Evolutionary conservation across 2,797 vertebrate species (phyloP).

Genomic region (Gadopsis bispinosus): DNA sequence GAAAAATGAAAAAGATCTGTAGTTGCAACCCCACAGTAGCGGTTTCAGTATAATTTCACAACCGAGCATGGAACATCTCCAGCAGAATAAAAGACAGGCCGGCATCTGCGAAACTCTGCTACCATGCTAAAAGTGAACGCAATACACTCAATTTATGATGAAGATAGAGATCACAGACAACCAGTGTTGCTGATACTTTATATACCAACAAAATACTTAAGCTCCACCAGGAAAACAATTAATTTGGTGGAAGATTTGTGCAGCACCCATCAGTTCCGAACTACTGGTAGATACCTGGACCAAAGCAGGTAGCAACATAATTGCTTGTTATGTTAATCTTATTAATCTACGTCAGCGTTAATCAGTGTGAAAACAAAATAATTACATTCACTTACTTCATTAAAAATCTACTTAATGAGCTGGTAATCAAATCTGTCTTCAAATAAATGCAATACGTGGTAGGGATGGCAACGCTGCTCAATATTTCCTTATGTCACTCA

Average conservation of each 20-base stretch:
- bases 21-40: neutral
- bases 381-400: conserved; percentile 35
- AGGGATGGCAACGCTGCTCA: neutral
- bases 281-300: neutral
- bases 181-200: neutral
- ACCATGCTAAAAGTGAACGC: too few species aligned
- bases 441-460: conserved; percentile 6
- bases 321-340: conserved; percentile 22
- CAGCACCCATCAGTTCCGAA: neutral
- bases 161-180: neutral
- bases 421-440: conserved; percentile 30
- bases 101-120: neutral
- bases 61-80: neutral
- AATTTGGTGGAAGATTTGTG: neutral
- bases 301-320: neutral
- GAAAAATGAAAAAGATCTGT: neutral
- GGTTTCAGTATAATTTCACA: neutral
- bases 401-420: conserved; percentile 37
- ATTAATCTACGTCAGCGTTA: conserved; percentile 21
- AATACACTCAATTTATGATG: neutral
- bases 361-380: conserved; percentile 31
- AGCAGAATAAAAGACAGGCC: neutral
- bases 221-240: neutral
- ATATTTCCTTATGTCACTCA: neutral
- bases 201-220: neutral